phyloP scores from a whole-genome alignment of 2,113 vertebrate genomes.

The Myrmecophaga tridactyla region DNA sequence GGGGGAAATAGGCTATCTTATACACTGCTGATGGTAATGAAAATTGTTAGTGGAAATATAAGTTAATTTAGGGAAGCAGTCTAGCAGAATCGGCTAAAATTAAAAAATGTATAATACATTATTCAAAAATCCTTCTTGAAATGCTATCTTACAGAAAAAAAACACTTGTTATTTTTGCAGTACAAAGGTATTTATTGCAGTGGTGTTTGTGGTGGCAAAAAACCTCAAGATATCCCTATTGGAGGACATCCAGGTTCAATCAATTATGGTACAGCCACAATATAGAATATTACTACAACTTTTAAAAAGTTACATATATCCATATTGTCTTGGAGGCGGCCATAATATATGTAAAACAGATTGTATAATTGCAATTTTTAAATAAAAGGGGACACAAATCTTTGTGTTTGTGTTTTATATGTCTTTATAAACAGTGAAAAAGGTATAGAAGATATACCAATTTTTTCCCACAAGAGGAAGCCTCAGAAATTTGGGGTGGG shows the following conservation, averaged over 20 bases:
- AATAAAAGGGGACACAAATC: background rate
- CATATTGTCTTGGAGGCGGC: background rate
- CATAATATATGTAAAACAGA: background rate
- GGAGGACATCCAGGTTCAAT: background rate
- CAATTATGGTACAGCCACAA: accelerated
- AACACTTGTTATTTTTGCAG: background rate
- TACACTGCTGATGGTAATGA: background rate
- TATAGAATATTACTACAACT: background rate
- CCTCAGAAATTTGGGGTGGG: accelerated
- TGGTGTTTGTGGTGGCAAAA: background rate
- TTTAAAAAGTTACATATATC: background rate
- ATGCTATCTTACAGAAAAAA: background rate
- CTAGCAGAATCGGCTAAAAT: no score
- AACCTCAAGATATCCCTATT: accelerated
- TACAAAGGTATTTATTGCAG: background rate
- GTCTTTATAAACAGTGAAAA: background rate
- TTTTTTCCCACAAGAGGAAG: background rate
- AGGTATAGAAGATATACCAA: background rate
- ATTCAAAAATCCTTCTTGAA: background rate
- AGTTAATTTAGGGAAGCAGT: background rate
- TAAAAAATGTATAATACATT: no score
- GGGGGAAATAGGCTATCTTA: background rate
- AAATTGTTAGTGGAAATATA: background rate
- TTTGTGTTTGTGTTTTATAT: background rate
- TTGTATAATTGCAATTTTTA: background rate